phyloP scores from a whole-genome alignment of 2,113 vertebrate species.

The Centropus unirufus region DNA sequence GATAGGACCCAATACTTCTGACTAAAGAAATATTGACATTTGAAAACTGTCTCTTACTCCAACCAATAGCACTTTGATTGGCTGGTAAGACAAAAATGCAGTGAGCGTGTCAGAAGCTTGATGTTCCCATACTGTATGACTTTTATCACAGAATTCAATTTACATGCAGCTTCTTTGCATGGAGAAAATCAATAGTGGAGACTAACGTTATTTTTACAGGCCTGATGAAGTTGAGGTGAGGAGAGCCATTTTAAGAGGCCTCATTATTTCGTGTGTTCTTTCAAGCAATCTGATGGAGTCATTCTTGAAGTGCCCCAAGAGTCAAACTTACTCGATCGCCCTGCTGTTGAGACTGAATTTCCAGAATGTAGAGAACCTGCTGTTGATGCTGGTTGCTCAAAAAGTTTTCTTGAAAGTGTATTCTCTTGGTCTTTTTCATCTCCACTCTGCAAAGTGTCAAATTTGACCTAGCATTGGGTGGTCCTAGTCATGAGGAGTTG shows the following conservation, averaged over 20 bases:
- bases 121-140: neutral
- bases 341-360: slow-evolving; percentile 8
- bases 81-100: neutral
- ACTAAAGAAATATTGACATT: neutral
- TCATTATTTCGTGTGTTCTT: neutral
- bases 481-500: neutral
- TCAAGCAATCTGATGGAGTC: neutral
- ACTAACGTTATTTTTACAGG: slow-evolving; percentile 5
- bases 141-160: slow-evolving; percentile 11
- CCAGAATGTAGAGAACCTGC: neutral
- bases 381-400: neutral
- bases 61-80: neutral
- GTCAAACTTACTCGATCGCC: slow-evolving; percentile 7
- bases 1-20: neutral
- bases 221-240: neutral
- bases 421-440: neutral
- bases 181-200: neutral
- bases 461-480: neutral
- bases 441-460: neutral
- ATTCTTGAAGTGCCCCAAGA: slow-evolving; percentile 40
- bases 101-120: neutral
- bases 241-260: neutral
- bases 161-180: neutral
- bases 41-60: neutral
- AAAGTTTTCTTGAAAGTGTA: neutral